phyloP scores from a whole-genome alignment of 2,113 vertebrate genomes.

The Haplochromis burtoni region DNA sequence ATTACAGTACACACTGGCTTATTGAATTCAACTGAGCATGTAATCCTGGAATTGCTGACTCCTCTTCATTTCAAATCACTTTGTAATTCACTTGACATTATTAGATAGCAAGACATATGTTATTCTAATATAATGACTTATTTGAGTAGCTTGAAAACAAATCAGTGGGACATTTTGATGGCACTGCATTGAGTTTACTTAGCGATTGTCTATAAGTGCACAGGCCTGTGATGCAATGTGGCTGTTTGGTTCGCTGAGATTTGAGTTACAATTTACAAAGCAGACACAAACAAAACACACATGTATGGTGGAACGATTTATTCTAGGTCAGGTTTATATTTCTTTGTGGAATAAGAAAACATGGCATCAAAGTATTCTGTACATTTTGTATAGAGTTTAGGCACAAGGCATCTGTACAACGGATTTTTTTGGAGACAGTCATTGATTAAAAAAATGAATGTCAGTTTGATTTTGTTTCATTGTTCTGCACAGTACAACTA shows the following conservation, averaged over 20 bases:
- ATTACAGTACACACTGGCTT: conserved; percentile 43
- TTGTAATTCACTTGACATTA: conserved; percentile 52
- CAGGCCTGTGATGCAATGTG: not conserved
- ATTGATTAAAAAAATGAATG: not conserved
- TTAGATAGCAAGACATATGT: conserved; percentile 44
- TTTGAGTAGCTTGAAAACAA: conserved; percentile 31
- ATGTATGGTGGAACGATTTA: not conserved
- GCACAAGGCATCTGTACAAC: not conserved
- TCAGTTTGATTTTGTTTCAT: not conserved
- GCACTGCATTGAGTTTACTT: not conserved
- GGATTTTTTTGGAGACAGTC: not conserved
- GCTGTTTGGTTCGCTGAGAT: conserved; percentile 14
- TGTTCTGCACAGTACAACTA: not conserved
- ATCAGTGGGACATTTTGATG: conserved; percentile 5
- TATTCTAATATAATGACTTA: conserved; percentile 45
- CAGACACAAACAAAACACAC: not conserved
- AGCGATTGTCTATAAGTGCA: not conserved
- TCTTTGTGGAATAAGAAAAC: not conserved
- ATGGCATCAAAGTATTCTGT: not conserved
- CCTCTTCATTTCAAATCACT: conserved; percentile 53
- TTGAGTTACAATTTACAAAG: not conserved
- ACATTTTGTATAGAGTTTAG: not conserved
- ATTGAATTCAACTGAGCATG: conserved; percentile 60
- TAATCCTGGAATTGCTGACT: conserved; percentile 56
- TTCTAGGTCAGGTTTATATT: not conserved